phyloP scores from a whole-genome alignment of 2,113 vertebrate species.

The Myiopsitta monachus region DNA sequence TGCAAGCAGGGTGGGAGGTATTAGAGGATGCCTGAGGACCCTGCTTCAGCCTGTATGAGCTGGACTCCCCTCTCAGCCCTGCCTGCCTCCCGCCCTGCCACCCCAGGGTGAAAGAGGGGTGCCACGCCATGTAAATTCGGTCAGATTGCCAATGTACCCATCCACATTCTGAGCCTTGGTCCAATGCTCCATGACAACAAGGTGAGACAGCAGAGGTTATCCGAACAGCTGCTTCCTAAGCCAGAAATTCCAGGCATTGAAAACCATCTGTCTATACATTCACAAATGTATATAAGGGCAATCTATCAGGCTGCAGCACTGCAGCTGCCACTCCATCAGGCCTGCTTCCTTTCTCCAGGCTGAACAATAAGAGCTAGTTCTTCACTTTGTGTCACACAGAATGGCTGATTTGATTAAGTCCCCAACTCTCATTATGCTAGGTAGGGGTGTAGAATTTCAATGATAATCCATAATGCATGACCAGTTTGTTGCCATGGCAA shows the following conservation, averaged over 20 bases:
- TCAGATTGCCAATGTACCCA: conserved; percentile 64
- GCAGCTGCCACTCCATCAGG: conserved; percentile 91
- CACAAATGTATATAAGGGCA: conserved; percentile 92
- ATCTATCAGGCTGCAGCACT: conserved; percentile 90
- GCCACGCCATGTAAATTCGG: conserved; percentile 59
- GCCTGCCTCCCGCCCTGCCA: not conserved
- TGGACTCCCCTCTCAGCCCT: not conserved
- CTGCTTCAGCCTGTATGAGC: not conserved
- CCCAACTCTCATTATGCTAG: conserved; percentile 99
- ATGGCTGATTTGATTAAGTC: conserved; percentile 99
- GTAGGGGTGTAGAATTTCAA: conserved; percentile 99
- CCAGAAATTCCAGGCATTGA: conserved; percentile 93
- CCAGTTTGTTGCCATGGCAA: conserved; percentile 98
- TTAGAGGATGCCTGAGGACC: not conserved
- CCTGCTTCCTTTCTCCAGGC: conserved; percentile 82
- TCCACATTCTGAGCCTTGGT: conserved; percentile 85
- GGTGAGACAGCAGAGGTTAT: conserved; percentile 96
- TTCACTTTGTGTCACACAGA: conserved; percentile 98
- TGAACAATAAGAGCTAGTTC: conserved; percentile 92
- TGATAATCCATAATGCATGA: conserved; percentile 99
- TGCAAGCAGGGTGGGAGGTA: not conserved
- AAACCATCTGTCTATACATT: conserved; percentile 98
- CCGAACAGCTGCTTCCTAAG: conserved; percentile 95
- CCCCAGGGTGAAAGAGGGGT: conserved; percentile 16
- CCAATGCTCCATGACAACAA: conserved; percentile 97